A percentile compares a stretch with the other conserved stretches of the same genome.
phyloP scores from a whole-genome alignment of 2,797 vertebrate genomes.

The Mionectes olivaceus region DNA sequence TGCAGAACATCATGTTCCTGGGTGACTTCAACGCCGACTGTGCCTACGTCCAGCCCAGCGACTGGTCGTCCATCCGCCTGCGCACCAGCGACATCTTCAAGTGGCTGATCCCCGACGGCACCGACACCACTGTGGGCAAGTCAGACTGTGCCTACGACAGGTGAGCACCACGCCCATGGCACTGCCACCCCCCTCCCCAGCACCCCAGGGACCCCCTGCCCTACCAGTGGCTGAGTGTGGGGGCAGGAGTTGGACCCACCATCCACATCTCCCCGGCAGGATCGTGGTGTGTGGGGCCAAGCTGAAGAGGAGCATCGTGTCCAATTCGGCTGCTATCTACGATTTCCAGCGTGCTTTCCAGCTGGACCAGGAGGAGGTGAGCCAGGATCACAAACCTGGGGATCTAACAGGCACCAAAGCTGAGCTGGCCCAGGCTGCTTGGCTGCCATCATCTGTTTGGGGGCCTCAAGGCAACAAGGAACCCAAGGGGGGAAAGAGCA shows the following conservation, averaged over 20 bases:
- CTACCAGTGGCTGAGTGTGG: fast-evolving
- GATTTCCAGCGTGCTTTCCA: slow-evolving; percentile 81
- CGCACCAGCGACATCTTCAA: slow-evolving; percentile 85
- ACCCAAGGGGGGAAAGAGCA: not conserved
- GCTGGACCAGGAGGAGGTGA: slow-evolving; percentile 83
- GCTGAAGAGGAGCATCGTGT: slow-evolving; percentile 77
- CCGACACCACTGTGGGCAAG: slow-evolving; percentile 86
- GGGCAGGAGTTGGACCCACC: not conserved
- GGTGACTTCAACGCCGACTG: slow-evolving; percentile 93
- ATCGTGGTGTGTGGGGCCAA: slow-evolving; percentile 84
- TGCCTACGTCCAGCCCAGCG: slow-evolving; percentile 76
- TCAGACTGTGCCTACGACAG: slow-evolving; percentile 90
- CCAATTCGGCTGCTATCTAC: slow-evolving; percentile 78
- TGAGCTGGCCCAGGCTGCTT: not conserved
- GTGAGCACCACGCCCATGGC: slow-evolving; percentile 26
- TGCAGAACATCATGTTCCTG: slow-evolving; percentile 89
- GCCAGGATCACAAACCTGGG: fast-evolving
- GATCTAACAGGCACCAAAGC: not conserved
- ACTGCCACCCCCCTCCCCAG: fast-evolving
- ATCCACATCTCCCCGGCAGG: slow-evolving; percentile 46
- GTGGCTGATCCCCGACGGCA: slow-evolving; percentile 85
- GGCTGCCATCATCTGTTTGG: fast-evolving
- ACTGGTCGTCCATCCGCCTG: slow-evolving; percentile 87
- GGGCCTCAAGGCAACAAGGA: not conserved
- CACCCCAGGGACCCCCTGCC: fast-evolving